These are phyloP conservation scores for Oxyura jamaicensis DNA, from an alignment of 2,113 vertebrate genomes.

Conservation along the genomic window DNA sequence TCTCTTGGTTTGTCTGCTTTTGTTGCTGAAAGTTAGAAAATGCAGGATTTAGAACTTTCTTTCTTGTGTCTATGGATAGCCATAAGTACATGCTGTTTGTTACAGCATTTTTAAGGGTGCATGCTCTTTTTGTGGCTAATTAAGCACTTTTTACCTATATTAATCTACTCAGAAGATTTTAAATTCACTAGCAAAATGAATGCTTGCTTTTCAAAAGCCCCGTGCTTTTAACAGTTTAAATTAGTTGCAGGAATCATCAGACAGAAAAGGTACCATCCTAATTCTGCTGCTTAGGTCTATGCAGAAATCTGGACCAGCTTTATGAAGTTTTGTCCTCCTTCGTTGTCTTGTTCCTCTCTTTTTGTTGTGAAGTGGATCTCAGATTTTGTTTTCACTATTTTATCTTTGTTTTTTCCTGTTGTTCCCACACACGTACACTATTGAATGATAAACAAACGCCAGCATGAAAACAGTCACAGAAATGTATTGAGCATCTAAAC, in stretches of 20 bases:
- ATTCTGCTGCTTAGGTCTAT: not conserved
- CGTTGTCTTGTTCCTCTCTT: not conserved
- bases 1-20: conserved; percentile 62
- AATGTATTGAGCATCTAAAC: not conserved
- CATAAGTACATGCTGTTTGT: conserved; percentile 7
- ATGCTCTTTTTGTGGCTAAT: not conserved
- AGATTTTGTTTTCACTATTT: not conserved
- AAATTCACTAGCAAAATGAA: not conserved
- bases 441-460: not conserved
- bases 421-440: not conserved
- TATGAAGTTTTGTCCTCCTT: fast-evolving
- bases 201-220: not conserved
- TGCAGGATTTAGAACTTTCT: conserved; percentile 56
- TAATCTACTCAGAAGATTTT: not conserved
- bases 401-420: not conserved
- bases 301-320: not conserved
- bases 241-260: not conserved
- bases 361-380: not conserved
- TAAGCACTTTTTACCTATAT: not conserved
- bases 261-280: not conserved
- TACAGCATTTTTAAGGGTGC: not conserved
- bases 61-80: conserved; percentile 31
- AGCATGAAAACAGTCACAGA: not conserved
- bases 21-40: conserved; percentile 69
- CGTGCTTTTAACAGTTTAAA: not conserved